These are phyloP conservation scores for Pelvicachromis taeniatus DNA, from an alignment of 2,113 vertebrate genomes.

Conservation along the genomic window DNA sequence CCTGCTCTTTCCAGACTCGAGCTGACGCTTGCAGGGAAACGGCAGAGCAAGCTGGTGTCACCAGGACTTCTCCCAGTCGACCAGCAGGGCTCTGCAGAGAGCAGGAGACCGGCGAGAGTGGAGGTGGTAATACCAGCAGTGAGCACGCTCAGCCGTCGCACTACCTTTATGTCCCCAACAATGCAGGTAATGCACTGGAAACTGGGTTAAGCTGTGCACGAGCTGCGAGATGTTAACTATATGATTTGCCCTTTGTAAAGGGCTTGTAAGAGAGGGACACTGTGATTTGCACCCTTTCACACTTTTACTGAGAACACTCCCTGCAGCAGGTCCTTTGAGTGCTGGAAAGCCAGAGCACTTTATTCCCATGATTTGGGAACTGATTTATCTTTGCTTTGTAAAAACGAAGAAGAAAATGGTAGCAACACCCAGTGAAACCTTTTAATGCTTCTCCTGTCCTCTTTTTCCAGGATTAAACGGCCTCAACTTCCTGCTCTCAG, in stretches of 20 bases:
- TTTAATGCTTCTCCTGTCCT: neutral
- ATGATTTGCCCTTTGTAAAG: neutral
- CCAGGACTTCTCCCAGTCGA: neutral
- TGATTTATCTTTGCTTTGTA: neutral
- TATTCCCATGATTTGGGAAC: neutral
- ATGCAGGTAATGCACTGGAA: slow-evolving; percentile 68
- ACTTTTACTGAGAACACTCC: neutral
- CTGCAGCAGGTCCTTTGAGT: neutral
- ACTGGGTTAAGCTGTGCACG: neutral
- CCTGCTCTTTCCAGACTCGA: neutral
- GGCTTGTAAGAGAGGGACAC: neutral
- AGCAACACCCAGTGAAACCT: too few relatives aligned
- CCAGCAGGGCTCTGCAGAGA: neutral
- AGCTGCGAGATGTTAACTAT: neutral
- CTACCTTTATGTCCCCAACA: slow-evolving; percentile 82
- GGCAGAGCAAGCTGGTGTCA: neutral
- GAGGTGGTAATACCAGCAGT: neutral
- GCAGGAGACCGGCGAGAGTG: neutral
- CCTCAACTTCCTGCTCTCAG: slow-evolving; percentile 81
- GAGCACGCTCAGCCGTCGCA: slow-evolving; percentile 68
- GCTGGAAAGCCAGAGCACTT: neutral
- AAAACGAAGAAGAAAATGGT: neutral
- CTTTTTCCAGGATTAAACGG: slow-evolving; percentile 60
- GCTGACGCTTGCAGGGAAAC: neutral
- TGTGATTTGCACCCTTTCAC: neutral